phyloP scores from a whole-genome alignment of 2,888 invertebrate species.

The Fragum sueziense region DNA sequence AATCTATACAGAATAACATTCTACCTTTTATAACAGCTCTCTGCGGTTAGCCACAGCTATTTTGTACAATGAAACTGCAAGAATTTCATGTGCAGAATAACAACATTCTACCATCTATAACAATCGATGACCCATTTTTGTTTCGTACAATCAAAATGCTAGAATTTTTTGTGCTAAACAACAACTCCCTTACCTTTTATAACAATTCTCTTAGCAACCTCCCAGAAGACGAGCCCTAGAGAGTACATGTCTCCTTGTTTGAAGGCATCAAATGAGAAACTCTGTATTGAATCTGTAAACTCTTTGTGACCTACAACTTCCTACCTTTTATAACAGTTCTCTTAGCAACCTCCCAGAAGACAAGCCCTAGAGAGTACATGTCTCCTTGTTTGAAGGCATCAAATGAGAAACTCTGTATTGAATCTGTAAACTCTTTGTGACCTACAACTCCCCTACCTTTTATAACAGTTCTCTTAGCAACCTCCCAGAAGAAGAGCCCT shows the following conservation, averaged over 20 bases:
- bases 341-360: conserved; percentile 83
- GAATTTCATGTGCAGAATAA: no score
- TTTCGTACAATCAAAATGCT: no score
- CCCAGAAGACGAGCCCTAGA: conserved; percentile 84
- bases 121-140: no score
- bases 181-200: conserved; percentile 78
- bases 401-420: conserved; percentile 86
- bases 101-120: no score
- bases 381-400: conserved; percentile 84
- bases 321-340: conserved; percentile 78
- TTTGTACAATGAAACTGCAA: no score
- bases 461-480: conserved; percentile 77
- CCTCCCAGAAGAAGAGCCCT: conserved; percentile 84
- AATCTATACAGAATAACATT: no score
- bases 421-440: conserved; percentile 86
- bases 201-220: conserved; percentile 80
- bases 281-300: conserved; percentile 86
- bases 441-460: no score
- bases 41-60: no score
- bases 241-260: conserved; percentile 84
- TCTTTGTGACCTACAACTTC: no score
- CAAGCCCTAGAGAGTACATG: conserved; percentile 84
- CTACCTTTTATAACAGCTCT: no score
- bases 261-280: conserved; percentile 85
- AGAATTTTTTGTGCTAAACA: no score